These are phyloP conservation scores for Ploceus nigricollis DNA, from an alignment of 2,113 vertebrate genomes.

Conservation along the genomic window DNA sequence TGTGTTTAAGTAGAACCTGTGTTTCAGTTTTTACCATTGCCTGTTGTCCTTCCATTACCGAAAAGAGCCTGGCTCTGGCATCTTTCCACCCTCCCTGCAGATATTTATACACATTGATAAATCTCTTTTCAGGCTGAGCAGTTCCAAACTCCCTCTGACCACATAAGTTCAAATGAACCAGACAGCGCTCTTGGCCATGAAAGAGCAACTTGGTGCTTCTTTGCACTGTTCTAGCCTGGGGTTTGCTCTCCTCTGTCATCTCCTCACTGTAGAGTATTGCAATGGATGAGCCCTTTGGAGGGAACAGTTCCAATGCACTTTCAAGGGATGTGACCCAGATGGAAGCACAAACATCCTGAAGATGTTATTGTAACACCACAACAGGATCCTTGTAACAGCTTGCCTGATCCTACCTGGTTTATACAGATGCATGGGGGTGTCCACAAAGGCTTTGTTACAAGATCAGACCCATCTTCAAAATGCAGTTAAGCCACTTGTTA, in stretches of 20 bases:
- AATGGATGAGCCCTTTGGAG: background rate
- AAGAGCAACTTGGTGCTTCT: background rate
- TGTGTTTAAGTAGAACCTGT: background rate
- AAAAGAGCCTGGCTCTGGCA: background rate
- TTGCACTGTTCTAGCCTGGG: background rate
- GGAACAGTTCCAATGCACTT: background rate
- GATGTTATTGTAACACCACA: background rate
- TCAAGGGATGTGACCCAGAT: background rate
- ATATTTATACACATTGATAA: background rate
- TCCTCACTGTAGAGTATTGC: background rate
- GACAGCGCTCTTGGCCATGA: background rate
- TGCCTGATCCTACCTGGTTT: background rate
- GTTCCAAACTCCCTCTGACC: background rate
- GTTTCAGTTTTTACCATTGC: background rate
- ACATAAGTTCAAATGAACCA: background rate
- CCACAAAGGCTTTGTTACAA: background rate
- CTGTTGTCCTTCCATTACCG: background rate
- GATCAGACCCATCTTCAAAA: background rate
- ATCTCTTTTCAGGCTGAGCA: background rate
- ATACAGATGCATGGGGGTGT: background rate
- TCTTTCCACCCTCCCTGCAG: background rate
- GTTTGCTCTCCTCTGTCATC: background rate
- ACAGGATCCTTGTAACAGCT: background rate
- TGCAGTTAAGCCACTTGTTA: background rate
- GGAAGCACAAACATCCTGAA: background rate